Percentiles rank a stretch among this genome's conserved stretches.
Conservation (phyloP, 2,888 invertebrate species). For the Mythimna albipuncta region DNA sequence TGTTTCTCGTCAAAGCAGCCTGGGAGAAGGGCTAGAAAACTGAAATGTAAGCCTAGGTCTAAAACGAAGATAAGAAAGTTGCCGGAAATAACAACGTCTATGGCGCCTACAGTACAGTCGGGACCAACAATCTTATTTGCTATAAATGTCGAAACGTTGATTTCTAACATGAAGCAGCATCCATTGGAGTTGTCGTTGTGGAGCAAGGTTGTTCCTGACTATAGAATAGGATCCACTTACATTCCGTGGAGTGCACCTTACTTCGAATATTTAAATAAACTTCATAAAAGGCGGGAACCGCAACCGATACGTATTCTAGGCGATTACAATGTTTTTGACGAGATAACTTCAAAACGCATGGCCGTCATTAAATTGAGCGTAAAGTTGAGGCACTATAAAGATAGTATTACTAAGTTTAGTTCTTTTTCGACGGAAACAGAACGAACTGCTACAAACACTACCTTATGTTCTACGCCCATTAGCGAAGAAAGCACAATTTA, state of each 20-base stretch:
- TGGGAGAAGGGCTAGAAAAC: conserved; percentile 42
- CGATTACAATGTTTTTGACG: conserved; percentile 76
- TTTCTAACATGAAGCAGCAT: conserved; percentile 75
- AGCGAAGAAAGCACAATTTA: conserved; percentile 43
- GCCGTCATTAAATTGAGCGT: conserved; percentile 76
- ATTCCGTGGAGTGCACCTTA: conserved; percentile 78
- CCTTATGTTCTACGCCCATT: conserved; percentile 49
- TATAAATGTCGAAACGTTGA: conserved; percentile 69
- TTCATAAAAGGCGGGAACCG: conserved; percentile 55
- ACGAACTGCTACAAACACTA: conserved; percentile 51
- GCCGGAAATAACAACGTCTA: conserved; percentile 36
- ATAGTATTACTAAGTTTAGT: conserved; percentile 63
- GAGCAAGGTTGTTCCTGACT: conserved; percentile 66
- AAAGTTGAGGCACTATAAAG: conserved; percentile 73
- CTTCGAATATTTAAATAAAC: conserved; percentile 74
- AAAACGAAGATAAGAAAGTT: conserved; percentile 62
- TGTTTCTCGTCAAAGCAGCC: conserved; percentile 42
- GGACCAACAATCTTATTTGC: conserved; percentile 73
- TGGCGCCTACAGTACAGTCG: conserved; percentile 63
- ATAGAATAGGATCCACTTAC: conserved; percentile 73
- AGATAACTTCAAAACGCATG: conserved; percentile 76
- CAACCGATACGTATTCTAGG: conserved; percentile 66
- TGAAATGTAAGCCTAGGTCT: conserved; percentile 64
- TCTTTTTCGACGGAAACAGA: conserved; percentile 55
- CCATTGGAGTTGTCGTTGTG: conserved; percentile 79